Conservation (phyloP, 2,888 invertebrate genomes). For the Mesochorus sp. region DNA sequence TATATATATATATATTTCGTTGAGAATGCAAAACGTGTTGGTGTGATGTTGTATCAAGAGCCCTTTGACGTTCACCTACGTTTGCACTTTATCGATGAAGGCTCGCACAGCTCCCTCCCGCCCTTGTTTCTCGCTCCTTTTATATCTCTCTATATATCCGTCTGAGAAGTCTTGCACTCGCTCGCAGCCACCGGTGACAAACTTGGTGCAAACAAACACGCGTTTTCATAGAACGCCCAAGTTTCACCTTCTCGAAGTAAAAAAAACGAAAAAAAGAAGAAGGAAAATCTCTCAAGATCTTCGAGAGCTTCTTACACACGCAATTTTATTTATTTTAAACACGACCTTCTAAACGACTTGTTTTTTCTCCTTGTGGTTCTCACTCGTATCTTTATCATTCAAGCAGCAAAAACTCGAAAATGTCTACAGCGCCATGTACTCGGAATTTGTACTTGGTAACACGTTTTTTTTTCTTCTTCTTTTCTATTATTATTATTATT, state of each 20-base stretch:
- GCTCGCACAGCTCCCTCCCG: constrained; percentile 2
- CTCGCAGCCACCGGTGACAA: constrained; percentile 50
- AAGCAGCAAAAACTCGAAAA: too few relatives aligned
- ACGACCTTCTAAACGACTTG: too few relatives aligned
- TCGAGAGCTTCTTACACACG: too few relatives aligned
- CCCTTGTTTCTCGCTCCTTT: neutral
- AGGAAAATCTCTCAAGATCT: neutral
- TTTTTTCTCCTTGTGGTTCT: neutral
- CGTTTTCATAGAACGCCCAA: constrained; percentile 41
- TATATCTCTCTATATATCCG: neutral
- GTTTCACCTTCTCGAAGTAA: neutral
- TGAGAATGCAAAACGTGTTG: constrained; percentile 8
- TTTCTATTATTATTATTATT: neutral
- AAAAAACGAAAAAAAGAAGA: neutral
- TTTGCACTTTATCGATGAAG: constrained; percentile 53
- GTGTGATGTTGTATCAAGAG: neutral
- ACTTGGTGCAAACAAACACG: constrained; percentile 30
- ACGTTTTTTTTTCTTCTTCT: neutral
- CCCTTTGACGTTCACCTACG: constrained; percentile 49
- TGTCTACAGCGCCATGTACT: too few relatives aligned
- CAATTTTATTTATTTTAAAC: too few relatives aligned
- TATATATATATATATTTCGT: too few relatives aligned
- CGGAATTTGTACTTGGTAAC: constrained; percentile 9
- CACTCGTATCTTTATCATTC: too few relatives aligned
- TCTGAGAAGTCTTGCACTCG: constrained; percentile 14